phyloP scores from a whole-genome alignment of 2,113 vertebrate species.

The Eupsittula cactorum region DNA sequence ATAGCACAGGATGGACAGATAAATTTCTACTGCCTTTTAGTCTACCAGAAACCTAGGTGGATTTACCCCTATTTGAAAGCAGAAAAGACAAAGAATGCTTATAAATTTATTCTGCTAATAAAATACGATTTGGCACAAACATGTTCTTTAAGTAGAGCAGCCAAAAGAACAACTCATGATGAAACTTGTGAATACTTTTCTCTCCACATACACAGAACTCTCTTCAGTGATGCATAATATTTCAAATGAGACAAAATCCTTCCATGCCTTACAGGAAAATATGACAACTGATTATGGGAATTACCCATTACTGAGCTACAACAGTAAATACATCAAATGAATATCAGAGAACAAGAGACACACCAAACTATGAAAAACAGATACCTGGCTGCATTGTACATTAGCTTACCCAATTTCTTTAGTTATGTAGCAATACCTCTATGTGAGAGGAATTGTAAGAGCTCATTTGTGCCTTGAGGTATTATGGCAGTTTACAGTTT shows the following conservation, averaged over 20 bases:
- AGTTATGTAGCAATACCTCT: neutral
- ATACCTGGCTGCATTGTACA: neutral
- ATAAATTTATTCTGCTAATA: neutral
- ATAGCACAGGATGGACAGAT: neutral
- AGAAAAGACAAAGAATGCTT: neutral
- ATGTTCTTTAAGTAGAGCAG: neutral
- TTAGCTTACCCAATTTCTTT: neutral
- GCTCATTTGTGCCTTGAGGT: neutral
- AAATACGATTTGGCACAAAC: neutral
- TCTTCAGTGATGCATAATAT: neutral
- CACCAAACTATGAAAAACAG: neutral
- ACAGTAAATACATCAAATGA: neutral
- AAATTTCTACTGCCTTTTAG: neutral
- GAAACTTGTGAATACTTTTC: neutral
- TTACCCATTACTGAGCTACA: neutral
- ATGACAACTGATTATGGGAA: neutral
- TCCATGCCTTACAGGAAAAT: neutral
- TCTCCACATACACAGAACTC: neutral
- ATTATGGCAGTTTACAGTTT: neutral
- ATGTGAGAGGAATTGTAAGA: neutral
- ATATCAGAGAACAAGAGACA: neutral
- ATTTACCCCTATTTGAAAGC: neutral
- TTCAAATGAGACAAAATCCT: neutral
- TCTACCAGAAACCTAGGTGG: neutral
- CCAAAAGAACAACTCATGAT: constrained; percentile 7